A percentile compares a stretch with the other conserved stretches of the same genome.
phyloP scores from a whole-genome alignment of 2,113 vertebrate genomes.

The Mobula hypostoma region DNA sequence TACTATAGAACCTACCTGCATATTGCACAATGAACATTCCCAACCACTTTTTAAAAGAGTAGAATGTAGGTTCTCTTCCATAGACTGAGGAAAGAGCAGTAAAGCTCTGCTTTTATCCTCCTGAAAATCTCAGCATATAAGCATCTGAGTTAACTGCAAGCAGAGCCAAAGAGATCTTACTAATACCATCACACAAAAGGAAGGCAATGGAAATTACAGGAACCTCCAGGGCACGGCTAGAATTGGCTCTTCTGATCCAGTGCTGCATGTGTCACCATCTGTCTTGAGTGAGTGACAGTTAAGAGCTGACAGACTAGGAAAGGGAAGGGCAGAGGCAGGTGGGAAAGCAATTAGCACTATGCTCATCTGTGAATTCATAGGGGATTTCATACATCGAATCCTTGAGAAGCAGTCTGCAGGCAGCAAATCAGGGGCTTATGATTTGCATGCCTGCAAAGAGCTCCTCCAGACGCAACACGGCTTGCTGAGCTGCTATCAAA shows the following conservation, averaged over 20 bases:
- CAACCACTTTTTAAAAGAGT: conserved; percentile 45
- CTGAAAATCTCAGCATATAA: conserved; percentile 43
- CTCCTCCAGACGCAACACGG: background rate
- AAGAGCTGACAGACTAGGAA: conserved; percentile 41
- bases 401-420: conserved; percentile 47
- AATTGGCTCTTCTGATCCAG: conserved; percentile 47
- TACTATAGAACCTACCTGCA: conserved; percentile 48
- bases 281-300: conserved; percentile 49
- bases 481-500: conserved; percentile 17
- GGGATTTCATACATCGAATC: conserved; percentile 55
- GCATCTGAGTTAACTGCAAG: conserved; percentile 46
- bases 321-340: conserved; percentile 56
- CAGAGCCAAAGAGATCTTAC: conserved; percentile 45
- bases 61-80: conserved; percentile 41
- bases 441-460: conserved; percentile 50
- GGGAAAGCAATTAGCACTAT: conserved; percentile 54
- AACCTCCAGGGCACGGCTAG: conserved; percentile 46
- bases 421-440: conserved; percentile 47
- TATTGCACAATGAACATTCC: conserved; percentile 60
- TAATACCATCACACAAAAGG: conserved; percentile 42
- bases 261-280: conserved; percentile 59
- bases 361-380: conserved; percentile 49
- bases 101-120: conserved; percentile 44
- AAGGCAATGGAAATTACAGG: conserved; percentile 48
- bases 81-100: background rate